Evolutionary conservation across 2,797 vertebrate genomes (phyloP), one percentile per base, ranked within the genome.

Genomic region (Premnoplex brunnescens): DNA sequence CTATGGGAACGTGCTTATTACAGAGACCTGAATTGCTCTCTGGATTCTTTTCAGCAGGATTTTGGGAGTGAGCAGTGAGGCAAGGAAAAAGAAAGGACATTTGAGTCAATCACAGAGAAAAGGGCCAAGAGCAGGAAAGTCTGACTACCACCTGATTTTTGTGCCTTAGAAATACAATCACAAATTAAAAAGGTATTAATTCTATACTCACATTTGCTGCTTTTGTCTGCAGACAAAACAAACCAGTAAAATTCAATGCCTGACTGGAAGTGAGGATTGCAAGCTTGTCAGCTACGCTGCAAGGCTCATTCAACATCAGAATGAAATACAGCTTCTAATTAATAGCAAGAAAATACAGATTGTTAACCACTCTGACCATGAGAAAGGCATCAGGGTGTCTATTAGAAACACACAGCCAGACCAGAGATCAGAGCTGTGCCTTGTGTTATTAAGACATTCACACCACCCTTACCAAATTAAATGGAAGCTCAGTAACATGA

Each of bases 161-260:
- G 56, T 28, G 46, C n/a, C 58, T 75, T 58, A 32, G n/a, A 68
- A 87, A 32, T 39, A 26, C 8, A 56, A 30, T 4, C 22, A 22
- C 19, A 49, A 8, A 23, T 80, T 71, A 3, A 23, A 59, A 75
- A 63, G 2, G 19, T 58, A 34, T 77, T 80, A 55, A 24, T 66
- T 81, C 71, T 66, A n/a, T 73, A 63, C 82, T 79, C 86, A 82
- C 59, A 37, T 91, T 86, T 69, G 55, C 78, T 82, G 76, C 66
- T 94, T 83, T 79, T 89, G 83, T 79, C 90, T 95, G 85, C 78
- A 92, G 93, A 95, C 93, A 94, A 96, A 92, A 87, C 22, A 94
- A 80, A 51, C 84, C 78, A 84, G 78, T 72, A 92, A 82, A 81
- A 96, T 88, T 95, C 94, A 94, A 51, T 48, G 82, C 41, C 49